A percentile compares a stretch with the other conserved stretches of the same genome.
Conservation (phyloP, 2,797 vertebrate genomes). For the Anniella stebbinsi region DNA sequence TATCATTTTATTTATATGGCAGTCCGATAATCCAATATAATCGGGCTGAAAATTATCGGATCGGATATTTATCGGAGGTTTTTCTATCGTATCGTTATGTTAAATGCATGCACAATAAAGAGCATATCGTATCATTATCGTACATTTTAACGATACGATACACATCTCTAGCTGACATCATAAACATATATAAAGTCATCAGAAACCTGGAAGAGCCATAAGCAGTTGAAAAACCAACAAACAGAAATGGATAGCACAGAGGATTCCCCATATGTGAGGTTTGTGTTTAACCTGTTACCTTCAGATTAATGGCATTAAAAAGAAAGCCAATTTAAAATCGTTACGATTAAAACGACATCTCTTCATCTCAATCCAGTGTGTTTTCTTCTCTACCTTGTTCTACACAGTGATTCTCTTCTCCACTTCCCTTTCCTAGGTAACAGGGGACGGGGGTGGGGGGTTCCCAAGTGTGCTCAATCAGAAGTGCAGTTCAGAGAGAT, state of each 20-base stretch:
- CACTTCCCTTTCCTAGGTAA: neutral
- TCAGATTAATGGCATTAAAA: constrained; percentile 32
- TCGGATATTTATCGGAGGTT: too few species aligned
- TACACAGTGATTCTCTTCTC: neutral
- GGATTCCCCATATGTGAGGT: neutral
- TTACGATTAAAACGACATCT: constrained; percentile 13
- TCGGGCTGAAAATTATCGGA: too few species aligned
- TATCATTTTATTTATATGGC: too few species aligned
- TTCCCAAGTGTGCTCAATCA: fast-evolving
- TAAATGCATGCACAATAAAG: too few species aligned
- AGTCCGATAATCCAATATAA: too few species aligned
- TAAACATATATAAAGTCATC: too few species aligned
- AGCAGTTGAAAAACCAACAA: neutral
- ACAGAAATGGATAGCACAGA: neutral
- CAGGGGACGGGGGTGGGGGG: neutral
- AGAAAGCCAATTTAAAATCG: constrained; percentile 23
- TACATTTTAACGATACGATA: too few species aligned
- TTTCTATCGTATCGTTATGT: too few species aligned
- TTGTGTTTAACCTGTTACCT: neutral
- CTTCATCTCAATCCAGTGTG: constrained; percentile 9
- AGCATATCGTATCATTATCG: too few species aligned
- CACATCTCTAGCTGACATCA: too few species aligned
- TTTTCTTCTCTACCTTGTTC: neutral
- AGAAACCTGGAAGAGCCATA: neutral
- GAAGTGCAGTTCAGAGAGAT: neutral